A percentile compares a stretch with the other conserved stretches of the same genome.
These are phyloP conservation scores for Acronicta psi DNA, from an alignment of 2,888 invertebrate genomes.

Conservation along the genomic window DNA sequence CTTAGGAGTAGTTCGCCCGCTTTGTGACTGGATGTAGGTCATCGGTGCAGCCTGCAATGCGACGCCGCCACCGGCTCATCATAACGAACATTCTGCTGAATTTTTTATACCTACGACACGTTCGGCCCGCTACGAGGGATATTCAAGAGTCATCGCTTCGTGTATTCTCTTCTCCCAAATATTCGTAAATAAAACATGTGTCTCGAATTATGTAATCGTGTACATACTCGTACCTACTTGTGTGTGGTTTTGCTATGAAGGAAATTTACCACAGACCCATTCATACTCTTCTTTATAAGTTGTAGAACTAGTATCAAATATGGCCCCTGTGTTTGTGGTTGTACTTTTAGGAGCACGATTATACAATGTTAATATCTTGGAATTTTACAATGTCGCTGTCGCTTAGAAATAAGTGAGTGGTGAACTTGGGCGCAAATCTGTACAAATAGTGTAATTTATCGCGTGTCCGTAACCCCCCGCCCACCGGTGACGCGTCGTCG, in stretches of 20 bases:
- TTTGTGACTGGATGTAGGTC: constrained; percentile 79
- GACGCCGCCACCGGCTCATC: constrained; percentile 63
- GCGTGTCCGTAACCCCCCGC: constrained; percentile 49
- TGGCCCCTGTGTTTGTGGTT: too few species aligned
- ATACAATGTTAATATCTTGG: constrained; percentile 12
- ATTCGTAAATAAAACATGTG: constrained; percentile 49
- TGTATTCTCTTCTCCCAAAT: constrained; percentile 48
- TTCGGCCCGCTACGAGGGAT: constrained; percentile 46
- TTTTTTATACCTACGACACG: constrained; percentile 58
- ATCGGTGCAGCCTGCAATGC: constrained; percentile 83
- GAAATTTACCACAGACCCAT: neutral
- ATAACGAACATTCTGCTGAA: constrained; percentile 59
- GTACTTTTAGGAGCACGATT: too few species aligned
- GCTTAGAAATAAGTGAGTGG: constrained; percentile 26
- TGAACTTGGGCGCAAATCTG: constrained; percentile 61
- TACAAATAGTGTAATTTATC: constrained; percentile 70
- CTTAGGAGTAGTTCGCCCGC: constrained; percentile 49
- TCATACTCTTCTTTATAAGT: too few species aligned
- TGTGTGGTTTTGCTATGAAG: too few species aligned
- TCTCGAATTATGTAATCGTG: constrained; percentile 6
- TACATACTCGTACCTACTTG: neutral
- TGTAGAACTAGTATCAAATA: too few species aligned
- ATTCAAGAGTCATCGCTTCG: constrained; percentile 48
- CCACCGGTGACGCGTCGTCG: constrained; percentile 55
- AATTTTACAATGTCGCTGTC: constrained; percentile 19